A percentile compares a stretch with the other conserved stretches of the same genome.
These are phyloP conservation scores for Hypothenemus hampei DNA, from an alignment of 1,140 invertebrate genomes.

Conservation along the genomic window DNA sequence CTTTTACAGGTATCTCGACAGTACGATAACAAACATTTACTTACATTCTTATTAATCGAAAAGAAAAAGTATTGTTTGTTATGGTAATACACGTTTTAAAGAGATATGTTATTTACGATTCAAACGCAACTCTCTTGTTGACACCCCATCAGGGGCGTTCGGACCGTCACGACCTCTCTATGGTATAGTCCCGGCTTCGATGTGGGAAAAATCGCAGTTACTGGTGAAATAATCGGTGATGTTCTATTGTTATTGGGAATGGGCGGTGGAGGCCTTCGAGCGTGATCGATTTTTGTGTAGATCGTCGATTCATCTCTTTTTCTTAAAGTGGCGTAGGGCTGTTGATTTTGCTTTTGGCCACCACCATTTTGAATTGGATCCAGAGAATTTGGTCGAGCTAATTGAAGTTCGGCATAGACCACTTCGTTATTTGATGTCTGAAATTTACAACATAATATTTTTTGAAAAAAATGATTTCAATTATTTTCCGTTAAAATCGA, in stretches of 20 bases:
- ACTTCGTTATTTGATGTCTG: conserved; percentile 52
- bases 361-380: conserved; percentile 49
- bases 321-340: conserved; percentile 35
- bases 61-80: too few species aligned
- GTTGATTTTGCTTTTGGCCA: conserved; percentile 31
- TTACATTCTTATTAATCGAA: too few species aligned
- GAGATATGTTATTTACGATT: conserved; percentile 27
- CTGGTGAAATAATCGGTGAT: conserved; percentile 41
- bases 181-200: conserved; percentile 42
- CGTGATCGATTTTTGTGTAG: conserved; percentile 67
- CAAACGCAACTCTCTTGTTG: conserved; percentile 84
- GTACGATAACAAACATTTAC: neutral
- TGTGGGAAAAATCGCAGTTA: conserved; percentile 37
- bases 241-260: conserved; percentile 37
- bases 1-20: neutral
- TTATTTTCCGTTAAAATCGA: too few species aligned
- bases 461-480: too few species aligned
- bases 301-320: conserved; percentile 56
- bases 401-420: conserved; percentile 65
- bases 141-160: conserved; percentile 72
- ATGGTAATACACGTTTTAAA: too few species aligned
- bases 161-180: conserved; percentile 74
- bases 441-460: too few species aligned
- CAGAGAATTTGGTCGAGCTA: conserved; percentile 52
- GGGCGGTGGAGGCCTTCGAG: conserved; percentile 39